A percentile compares a stretch with the other conserved stretches of the same genome.
These are phyloP conservation scores for Habropoda laboriosa DNA, from an alignment of 1,140 invertebrate genomes.

Conservation along the genomic window DNA sequence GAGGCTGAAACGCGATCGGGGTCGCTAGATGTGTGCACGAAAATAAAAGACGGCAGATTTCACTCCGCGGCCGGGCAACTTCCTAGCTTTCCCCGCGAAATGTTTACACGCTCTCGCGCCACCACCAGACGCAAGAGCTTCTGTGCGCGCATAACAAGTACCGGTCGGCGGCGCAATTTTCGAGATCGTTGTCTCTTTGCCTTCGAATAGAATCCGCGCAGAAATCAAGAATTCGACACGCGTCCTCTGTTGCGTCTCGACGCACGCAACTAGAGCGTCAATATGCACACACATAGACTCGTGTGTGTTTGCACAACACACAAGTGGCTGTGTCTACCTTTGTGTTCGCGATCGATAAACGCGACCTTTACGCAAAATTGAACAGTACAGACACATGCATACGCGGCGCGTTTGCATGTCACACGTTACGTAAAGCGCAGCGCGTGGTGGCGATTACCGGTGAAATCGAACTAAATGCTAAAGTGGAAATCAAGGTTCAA, in stretches of 20 bases:
- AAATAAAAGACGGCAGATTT: slow-evolving; percentile 64
- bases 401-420: background rate
- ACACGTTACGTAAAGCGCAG: slow-evolving; percentile 45
- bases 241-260: background rate
- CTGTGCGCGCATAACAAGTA: slow-evolving; percentile 32
- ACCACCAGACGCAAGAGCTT: slow-evolving; percentile 9
- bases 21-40: slow-evolving; percentile 56
- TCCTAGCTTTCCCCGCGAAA: slow-evolving; percentile 61
- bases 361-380: slow-evolving; percentile 7
- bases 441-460: slow-evolving; percentile 45
- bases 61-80: slow-evolving; percentile 46
- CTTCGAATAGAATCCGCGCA: too few relatives aligned
- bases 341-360: background rate
- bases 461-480: slow-evolving; percentile 64
- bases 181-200: background rate
- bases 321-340: too few relatives aligned
- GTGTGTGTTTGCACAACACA: background rate
- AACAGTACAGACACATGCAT: slow-evolving; percentile 13
- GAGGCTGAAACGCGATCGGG: slow-evolving; percentile 53
- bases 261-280: too few relatives aligned
- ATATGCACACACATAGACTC: background rate
- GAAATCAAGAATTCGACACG: background rate
- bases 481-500: slow-evolving; percentile 68
- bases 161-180: background rate
- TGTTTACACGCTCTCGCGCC: slow-evolving; percentile 36